These are phyloP conservation scores for Pseudachorutes palmiensis DNA, from an alignment of 1,140 invertebrate genomes.

Conservation along the genomic window DNA sequence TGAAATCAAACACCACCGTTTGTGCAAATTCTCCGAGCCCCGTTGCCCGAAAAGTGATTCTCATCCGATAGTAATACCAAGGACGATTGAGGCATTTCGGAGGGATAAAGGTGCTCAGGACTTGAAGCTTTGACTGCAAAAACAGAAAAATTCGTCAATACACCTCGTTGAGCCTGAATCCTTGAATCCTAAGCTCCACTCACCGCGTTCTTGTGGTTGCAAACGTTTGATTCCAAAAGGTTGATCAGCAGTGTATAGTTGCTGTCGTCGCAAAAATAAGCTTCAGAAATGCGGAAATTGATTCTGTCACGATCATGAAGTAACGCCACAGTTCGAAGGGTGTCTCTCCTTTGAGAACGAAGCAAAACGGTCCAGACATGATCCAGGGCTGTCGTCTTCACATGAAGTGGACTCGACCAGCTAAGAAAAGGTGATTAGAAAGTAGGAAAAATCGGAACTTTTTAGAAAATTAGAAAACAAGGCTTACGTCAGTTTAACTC, in stretches of 20 bases:
- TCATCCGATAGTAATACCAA: slow-evolving; percentile 10
- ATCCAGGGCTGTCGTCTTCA: neutral
- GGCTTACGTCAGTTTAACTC: neutral
- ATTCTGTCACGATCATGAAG: slow-evolving; percentile 6
- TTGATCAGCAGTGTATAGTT: neutral
- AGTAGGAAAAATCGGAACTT: neutral
- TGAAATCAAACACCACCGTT: slow-evolving; percentile 13
- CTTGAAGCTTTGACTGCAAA: neutral
- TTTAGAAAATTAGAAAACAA: neutral
- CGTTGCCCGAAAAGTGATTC: neutral
- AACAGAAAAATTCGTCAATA: neutral
- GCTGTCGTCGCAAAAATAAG: neutral
- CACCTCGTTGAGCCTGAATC: neutral
- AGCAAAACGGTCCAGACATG: neutral
- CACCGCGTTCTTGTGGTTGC: neutral
- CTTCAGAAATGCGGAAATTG: slow-evolving; percentile 8
- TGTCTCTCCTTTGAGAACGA: neutral
- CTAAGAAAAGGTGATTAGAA: neutral
- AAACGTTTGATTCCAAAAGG: neutral
- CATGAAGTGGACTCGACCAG: neutral
- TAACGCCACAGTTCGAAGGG: slow-evolving; percentile 7
- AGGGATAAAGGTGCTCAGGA: slow-evolving; percentile 12
- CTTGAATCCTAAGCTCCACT: neutral
- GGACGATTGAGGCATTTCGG: neutral
- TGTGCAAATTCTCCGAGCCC: neutral